Conservation (phyloP, 2,113 vertebrate genomes). For the Odontesthes bonariensis region DNA sequence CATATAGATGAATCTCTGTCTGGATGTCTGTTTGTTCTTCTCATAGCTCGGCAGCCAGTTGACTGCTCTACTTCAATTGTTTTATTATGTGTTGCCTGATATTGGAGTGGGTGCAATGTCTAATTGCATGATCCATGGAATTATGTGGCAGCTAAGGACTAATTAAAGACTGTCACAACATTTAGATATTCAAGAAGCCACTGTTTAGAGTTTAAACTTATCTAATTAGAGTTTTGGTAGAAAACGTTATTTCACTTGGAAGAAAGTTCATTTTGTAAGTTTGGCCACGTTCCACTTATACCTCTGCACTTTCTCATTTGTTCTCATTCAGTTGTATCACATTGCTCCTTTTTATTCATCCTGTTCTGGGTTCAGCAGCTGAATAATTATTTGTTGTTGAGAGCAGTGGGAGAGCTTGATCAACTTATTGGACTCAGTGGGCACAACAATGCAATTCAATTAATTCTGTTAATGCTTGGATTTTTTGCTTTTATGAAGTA, state of each 20-base stretch:
- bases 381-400: conserved; percentile 51
- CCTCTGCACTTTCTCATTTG: conserved; percentile 15
- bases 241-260: background rate
- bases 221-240: too few species aligned
- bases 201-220: too few species aligned
- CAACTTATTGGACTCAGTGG: conserved; percentile 29
- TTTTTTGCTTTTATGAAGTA: conserved; percentile 35
- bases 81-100: background rate
- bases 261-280: background rate
- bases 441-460: conserved; percentile 53
- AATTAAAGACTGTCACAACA: too few species aligned
- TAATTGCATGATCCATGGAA: background rate
- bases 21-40: background rate
- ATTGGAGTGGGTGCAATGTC: too few species aligned
- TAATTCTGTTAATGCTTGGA: conserved; percentile 43
- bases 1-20: background rate
- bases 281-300: background rate
- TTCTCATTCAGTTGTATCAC: conserved; percentile 11
- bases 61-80: background rate
- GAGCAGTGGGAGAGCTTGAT: conserved; percentile 26
- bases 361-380: conserved; percentile 26
- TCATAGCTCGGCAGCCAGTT: background rate
- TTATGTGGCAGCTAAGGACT: background rate
- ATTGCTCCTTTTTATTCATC: conserved; percentile 23
- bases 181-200: too few species aligned